A percentile compares a stretch with the other conserved stretches of the same genome.
Conservation (phyloP, 2,888 invertebrate species). For the Corbicula japonica region DNA sequence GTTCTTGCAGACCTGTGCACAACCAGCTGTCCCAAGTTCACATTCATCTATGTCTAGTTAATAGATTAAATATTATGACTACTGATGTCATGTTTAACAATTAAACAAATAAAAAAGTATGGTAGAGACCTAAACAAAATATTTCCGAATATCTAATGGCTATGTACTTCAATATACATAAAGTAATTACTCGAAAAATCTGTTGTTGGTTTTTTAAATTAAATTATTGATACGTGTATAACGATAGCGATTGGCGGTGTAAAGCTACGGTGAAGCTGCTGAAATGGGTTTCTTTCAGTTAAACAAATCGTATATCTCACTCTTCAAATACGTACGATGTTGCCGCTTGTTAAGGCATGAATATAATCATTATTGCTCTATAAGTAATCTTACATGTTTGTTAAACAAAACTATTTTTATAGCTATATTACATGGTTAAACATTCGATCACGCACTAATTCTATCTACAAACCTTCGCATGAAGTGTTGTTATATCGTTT, state of each 20-base stretch:
- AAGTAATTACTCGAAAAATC: too few relatives aligned
- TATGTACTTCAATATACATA: too few relatives aligned
- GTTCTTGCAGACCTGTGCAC: slow-evolving; percentile 33
- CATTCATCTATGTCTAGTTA: slow-evolving; percentile 34
- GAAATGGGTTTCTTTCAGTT: too few relatives aligned
- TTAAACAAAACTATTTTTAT: too few relatives aligned
- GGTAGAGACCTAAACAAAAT: too few relatives aligned
- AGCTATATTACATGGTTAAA: too few relatives aligned
- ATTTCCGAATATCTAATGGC: too few relatives aligned
- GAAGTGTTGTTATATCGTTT: neutral
- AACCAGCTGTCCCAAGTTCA: neutral
- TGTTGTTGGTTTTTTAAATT: neutral
- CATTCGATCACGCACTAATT: too few relatives aligned
- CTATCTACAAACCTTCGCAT: slow-evolving; percentile 7
- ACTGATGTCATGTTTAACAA: neutral
- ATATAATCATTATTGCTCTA: neutral
- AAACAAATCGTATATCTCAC: too few relatives aligned
- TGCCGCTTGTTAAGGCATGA: neutral
- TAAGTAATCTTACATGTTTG: neutral
- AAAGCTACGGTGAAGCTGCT: too few relatives aligned
- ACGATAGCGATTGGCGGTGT: too few relatives aligned
- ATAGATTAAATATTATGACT: neutral
- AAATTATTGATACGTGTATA: neutral
- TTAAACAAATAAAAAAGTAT: too few relatives aligned
- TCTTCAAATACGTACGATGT: neutral